Base-by-base conservation (phyloP, 2,113 vertebrate genomes). In the Steatornis caripensis region DNA sequence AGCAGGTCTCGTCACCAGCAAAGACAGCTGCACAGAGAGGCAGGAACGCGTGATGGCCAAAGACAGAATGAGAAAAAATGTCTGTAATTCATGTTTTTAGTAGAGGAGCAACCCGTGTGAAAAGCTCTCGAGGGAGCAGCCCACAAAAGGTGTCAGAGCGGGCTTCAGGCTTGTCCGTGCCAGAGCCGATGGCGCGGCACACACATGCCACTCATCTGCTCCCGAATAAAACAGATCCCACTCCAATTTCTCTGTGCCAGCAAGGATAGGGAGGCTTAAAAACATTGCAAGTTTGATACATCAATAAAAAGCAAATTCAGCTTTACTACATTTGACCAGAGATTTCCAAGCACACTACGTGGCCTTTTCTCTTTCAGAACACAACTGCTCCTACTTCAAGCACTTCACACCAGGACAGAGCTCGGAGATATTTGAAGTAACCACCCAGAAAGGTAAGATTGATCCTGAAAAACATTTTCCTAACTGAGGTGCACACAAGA, bases 301-400 rank as follows among this genome's bases (percentile, higher is more conserved):
- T 36, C 37, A 51, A 24, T 68, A 70, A 70, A 85, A 74, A 62
- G 12, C 32, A 83, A 71, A 81, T 41, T 70, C 39, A 9, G 7
- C 53, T 92, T 81, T 75, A 22, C 51, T 30, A 2, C 17, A 11
- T 54, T 80, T 85, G 72, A 66, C 37, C 62, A 26, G 60, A 60
- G 9, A 20, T 34, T 95, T 74, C 87, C 60, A 68, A 49, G 57
- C 3, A 8, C 53, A 51, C 11, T 16, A 6, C 30, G n/a, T 82
- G 39, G 57, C 23, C 34, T 54, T 80, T 82, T 76, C 34, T 55
- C 80, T 85, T 92, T 74, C 98, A 99, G 99, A 98, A n/a, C 97
- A 98, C 93, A 99, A 98, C 98, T 99, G 99, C 95, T 98, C 99
- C 24, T 99, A 99, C 97, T 99, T 99, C 98, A 98, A 98, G 80